Evolutionary conservation across 2,797 vertebrate genomes (phyloP).

Genomic region (Hyperoplus immaculatus): DNA sequence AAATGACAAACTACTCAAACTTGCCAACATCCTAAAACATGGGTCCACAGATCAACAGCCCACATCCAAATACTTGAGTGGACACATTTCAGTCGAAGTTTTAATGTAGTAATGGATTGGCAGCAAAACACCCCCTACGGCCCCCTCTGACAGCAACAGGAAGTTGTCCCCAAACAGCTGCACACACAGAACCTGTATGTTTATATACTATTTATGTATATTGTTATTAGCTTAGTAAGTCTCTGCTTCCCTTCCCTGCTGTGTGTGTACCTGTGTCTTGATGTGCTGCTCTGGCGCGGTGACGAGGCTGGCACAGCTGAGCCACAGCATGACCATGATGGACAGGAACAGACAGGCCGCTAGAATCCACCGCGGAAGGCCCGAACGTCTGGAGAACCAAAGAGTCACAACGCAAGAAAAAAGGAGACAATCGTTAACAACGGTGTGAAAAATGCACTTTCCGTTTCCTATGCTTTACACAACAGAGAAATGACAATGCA

Average conservation of each 20-base stretch:
- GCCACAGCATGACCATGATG: slow-evolving; percentile 97
- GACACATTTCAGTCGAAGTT: not conserved
- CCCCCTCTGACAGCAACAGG: not conserved
- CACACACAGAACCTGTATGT: not conserved
- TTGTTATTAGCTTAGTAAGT: not conserved
- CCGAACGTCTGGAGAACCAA: slow-evolving; percentile 88
- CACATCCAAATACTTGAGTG: not conserved
- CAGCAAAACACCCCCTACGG: not conserved
- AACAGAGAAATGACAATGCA: not conserved
- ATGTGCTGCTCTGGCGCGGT: slow-evolving; percentile 94
- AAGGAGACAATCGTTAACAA: not conserved
- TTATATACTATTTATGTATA: not conserved
- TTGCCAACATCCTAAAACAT: not conserved
- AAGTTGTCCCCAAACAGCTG: not conserved
- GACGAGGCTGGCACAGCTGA: slow-evolving; percentile 96
- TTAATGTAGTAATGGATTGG: not conserved
- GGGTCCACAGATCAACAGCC: not conserved
- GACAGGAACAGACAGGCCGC: slow-evolving; percentile 96
- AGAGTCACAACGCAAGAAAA: not conserved
- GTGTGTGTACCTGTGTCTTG: slow-evolving; percentile 90
- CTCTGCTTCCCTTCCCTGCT: not conserved
- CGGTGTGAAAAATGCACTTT: not conserved
- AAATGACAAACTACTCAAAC: no score
- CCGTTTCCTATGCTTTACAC: not conserved
- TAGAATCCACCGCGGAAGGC: slow-evolving; percentile 96